Evolutionary conservation across 2,113 vertebrate species (phyloP).

Genomic region (Lepus americanus): DNA sequence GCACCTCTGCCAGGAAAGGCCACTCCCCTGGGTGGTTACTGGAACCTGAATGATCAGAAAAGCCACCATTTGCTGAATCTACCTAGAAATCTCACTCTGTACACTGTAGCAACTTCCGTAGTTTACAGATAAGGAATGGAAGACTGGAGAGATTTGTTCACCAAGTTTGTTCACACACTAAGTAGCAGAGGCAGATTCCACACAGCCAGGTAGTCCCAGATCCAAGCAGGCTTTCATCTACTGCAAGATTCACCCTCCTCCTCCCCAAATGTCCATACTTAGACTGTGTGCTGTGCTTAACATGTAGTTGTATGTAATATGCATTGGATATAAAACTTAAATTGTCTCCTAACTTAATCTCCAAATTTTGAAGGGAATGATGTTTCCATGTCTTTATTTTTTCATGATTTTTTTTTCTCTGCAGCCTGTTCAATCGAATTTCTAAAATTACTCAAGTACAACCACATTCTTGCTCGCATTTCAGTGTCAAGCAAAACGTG

Average conservation of each 20-base stretch:
- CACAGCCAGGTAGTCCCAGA: neutral
- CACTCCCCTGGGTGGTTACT: neutral
- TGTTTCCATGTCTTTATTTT: neutral
- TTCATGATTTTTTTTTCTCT: neutral
- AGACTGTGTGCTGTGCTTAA: neutral
- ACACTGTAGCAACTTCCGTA: no score
- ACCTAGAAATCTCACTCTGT: neutral
- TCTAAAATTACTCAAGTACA: slow-evolving; percentile 32
- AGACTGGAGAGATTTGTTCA: neutral
- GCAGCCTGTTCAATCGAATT: slow-evolving; percentile 25
- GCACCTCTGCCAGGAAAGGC: neutral
- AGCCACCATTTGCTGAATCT: neutral
- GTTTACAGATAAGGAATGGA: neutral
- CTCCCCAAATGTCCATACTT: neutral
- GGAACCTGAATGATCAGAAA: neutral
- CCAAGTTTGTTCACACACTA: neutral
- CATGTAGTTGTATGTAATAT: neutral
- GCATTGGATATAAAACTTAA: neutral
- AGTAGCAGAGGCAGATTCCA: neutral
- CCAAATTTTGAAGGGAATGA: neutral
- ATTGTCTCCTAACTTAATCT: neutral
- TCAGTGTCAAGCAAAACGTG: slow-evolving; percentile 23
- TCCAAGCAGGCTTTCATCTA: neutral
- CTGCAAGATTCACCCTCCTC: neutral
- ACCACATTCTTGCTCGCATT: slow-evolving; percentile 5